A percentile compares a stretch with the other conserved stretches of the same genome.
phyloP scores from a whole-genome alignment of 2,113 vertebrate genomes.

The Phodopus roborovskii region DNA sequence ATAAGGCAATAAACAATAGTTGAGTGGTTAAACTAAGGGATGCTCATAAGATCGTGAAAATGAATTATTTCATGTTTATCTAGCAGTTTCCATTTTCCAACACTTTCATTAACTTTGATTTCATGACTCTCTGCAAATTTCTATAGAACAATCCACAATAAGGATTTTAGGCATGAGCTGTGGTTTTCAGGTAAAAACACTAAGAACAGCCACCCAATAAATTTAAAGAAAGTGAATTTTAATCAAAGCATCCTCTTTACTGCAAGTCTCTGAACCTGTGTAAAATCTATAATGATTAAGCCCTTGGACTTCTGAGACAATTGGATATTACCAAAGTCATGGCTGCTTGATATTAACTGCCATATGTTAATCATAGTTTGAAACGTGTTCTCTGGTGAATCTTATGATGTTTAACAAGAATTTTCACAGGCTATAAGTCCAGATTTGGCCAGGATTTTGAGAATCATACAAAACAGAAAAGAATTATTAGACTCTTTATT shows the following conservation, averaged over 20 bases:
- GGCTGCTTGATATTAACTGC: neutral
- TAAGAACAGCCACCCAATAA: neutral
- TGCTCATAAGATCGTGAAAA: neutral
- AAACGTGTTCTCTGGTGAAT: neutral
- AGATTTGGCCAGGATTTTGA: too few relatives aligned
- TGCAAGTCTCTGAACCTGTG: accelerated
- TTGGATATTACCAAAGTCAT: neutral
- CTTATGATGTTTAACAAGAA: neutral
- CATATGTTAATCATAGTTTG: neutral
- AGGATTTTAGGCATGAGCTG: neutral
- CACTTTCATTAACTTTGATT: neutral
- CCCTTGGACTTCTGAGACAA: neutral
- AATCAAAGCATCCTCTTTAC: accelerated
- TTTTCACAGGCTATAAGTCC: neutral
- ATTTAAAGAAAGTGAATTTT: neutral
- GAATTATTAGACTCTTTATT: neutral
- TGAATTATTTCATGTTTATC: constrained; percentile 36
- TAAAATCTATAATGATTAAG: neutral
- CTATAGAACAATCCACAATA: neutral
- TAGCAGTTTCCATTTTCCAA: constrained; percentile 11
- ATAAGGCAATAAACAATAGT: neutral
- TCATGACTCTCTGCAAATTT: constrained; percentile 1
- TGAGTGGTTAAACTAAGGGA: neutral
- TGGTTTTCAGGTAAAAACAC: neutral
- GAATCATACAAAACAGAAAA: neutral